These are phyloP conservation scores for Astyanax mexicanus DNA, from an alignment of 2,797 vertebrate species.

Conservation along the genomic window DNA sequence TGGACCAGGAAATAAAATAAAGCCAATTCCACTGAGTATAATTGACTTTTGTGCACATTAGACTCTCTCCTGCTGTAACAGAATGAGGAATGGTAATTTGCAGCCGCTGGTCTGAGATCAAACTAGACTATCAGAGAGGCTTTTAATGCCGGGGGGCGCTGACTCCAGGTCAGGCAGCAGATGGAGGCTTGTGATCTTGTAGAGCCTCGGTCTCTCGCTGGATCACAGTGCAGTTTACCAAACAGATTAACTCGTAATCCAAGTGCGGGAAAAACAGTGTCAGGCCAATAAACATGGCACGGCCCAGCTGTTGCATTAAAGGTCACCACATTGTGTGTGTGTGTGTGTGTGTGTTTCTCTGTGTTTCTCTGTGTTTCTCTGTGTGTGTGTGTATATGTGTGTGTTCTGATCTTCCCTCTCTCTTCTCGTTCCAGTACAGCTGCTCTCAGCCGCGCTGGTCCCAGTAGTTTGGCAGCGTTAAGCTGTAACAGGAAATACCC, in stretches of 20 bases:
- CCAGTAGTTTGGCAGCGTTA: constrained; percentile 43
- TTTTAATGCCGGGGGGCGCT: constrained; percentile 22
- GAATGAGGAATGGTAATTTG: no score
- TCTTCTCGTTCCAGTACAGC: constrained; percentile 46
- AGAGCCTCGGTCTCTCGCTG: constrained; percentile 27
- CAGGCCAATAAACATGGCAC: constrained; percentile 41
- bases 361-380: no score
- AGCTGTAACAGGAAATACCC: constrained; percentile 53
- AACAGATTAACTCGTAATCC: constrained; percentile 44
- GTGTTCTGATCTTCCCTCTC: constrained; percentile 55
- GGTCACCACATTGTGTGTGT: no score
- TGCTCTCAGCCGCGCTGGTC: constrained; percentile 34
- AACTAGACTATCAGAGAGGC: no score
- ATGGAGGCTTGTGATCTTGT: constrained; percentile 38
- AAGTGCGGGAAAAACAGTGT: constrained; percentile 45
- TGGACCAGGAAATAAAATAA: no score
- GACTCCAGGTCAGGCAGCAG: constrained; percentile 35
- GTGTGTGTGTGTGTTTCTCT: no score
- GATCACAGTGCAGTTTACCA: constrained; percentile 43
- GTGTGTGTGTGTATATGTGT: constrained; percentile 32
- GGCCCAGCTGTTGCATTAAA: constrained; percentile 51
- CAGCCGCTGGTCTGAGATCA: constrained; percentile 35
- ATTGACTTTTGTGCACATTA: no score
- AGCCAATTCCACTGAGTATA: no score
- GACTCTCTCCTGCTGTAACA: no score